Conservation (phyloP, 2,113 vertebrate genomes). For the Hippolais icterina region DNA sequence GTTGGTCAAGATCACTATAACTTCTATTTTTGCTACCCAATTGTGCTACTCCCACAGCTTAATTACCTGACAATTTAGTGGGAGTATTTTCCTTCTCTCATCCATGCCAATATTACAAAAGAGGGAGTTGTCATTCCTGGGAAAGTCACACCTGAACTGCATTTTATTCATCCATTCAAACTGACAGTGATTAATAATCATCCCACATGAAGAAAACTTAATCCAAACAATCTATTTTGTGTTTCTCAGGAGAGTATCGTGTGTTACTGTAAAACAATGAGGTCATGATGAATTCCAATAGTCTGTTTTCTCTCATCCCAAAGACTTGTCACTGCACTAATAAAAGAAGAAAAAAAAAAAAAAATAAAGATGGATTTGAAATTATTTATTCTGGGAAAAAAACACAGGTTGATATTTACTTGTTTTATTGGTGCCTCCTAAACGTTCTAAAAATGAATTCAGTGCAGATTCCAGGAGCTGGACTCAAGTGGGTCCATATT, state of each 20-base stretch:
- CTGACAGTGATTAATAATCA: not conserved
- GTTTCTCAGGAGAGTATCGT: not conserved
- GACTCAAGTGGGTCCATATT: not conserved
- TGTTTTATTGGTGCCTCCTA: not conserved
- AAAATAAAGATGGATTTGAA: not conserved
- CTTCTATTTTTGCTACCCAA: accelerated
- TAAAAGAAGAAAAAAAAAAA: not conserved
- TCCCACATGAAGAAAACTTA: not conserved
- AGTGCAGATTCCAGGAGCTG: not conserved
- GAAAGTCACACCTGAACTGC: not conserved
- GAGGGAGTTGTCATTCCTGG: not conserved
- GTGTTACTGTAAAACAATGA: not conserved
- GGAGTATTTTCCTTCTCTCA: not conserved
- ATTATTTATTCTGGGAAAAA: not conserved
- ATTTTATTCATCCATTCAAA: not conserved
- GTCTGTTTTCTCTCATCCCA: not conserved
- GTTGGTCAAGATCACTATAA: not conserved
- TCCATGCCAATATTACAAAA: not conserved
- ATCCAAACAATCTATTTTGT: not conserved
- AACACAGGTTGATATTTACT: not conserved
- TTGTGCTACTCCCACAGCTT: not conserved
- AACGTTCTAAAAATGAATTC: not conserved
- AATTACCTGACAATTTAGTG: not conserved
- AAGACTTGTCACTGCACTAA: not conserved
- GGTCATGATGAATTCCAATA: not conserved